Conservation (phyloP, 2,797 vertebrate genomes). For the Malacoraja senta region DNA sequence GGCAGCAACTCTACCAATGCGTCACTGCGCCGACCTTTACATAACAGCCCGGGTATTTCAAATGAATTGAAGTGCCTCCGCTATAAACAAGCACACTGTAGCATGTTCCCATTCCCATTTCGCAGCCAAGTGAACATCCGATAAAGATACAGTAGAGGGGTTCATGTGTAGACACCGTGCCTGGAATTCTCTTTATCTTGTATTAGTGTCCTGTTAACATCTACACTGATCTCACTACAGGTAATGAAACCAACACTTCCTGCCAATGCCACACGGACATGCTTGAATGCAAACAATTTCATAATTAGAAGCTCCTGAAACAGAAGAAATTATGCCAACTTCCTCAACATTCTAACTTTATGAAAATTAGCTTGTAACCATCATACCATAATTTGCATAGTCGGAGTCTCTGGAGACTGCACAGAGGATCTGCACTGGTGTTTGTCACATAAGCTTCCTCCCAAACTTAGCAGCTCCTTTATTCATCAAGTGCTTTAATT, state of each 20-base stretch:
- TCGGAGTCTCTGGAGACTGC: too few species aligned
- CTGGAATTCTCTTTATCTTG: not conserved
- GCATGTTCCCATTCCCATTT: too few species aligned
- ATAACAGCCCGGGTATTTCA: too few species aligned
- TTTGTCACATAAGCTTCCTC: too few species aligned
- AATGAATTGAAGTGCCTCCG: too few species aligned
- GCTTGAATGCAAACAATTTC: not conserved
- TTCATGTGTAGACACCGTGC: not conserved
- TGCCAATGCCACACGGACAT: not conserved
- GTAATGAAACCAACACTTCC: not conserved
- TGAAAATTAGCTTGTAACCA: not conserved
- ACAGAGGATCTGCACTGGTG: too few species aligned
- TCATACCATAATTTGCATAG: not conserved
- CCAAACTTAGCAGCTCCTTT: too few species aligned
- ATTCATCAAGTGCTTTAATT: too few species aligned
- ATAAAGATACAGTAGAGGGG: not conserved
- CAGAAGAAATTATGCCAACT: not conserved
- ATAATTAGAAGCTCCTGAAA: not conserved
- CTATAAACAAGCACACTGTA: too few species aligned
- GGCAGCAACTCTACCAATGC: too few species aligned
- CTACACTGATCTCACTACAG: not conserved
- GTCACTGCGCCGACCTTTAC: too few species aligned
- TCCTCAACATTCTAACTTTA: not conserved
- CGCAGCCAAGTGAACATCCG: not conserved
- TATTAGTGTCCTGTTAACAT: not conserved